These are phyloP conservation scores for Petroica traversi DNA, from an alignment of 2,113 vertebrate species.

Conservation along the genomic window DNA sequence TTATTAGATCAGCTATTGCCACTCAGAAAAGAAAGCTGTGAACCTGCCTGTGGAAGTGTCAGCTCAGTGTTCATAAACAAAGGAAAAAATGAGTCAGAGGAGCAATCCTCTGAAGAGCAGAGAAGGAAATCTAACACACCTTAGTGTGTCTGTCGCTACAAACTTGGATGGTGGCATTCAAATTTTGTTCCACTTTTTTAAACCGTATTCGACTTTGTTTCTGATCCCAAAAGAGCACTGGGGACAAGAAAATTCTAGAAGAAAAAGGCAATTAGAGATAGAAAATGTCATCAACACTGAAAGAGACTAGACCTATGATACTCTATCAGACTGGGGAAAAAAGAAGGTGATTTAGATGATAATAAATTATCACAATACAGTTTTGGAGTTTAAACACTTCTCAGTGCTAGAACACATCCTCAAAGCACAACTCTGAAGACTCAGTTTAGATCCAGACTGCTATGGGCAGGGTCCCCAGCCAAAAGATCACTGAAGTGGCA, in stretches of 20 bases:
- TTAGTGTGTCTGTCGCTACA: fast-evolving
- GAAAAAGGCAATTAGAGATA: neutral
- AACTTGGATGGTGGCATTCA: neutral
- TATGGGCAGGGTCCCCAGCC: neutral
- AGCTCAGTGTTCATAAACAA: neutral
- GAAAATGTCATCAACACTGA: neutral
- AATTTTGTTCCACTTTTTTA: neutral
- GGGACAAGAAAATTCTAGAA: neutral
- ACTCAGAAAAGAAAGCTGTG: neutral
- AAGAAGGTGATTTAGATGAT: neutral
- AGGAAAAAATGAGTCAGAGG: neutral
- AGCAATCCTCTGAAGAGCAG: neutral
- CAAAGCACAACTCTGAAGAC: neutral
- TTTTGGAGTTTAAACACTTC: neutral
- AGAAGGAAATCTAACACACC: neutral
- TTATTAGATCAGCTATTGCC: slow-evolving; percentile 1
- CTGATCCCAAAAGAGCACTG: neutral
- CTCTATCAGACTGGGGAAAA: neutral
- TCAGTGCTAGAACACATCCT: neutral
- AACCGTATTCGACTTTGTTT: neutral
- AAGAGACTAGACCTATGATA: neutral
- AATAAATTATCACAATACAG: neutral
- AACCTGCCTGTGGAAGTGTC: neutral
- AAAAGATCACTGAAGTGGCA: neutral
- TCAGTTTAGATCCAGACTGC: neutral